Base-by-base conservation (phyloP, 2,797 vertebrate genomes). In the Mormyrops attenuatus region DNA sequence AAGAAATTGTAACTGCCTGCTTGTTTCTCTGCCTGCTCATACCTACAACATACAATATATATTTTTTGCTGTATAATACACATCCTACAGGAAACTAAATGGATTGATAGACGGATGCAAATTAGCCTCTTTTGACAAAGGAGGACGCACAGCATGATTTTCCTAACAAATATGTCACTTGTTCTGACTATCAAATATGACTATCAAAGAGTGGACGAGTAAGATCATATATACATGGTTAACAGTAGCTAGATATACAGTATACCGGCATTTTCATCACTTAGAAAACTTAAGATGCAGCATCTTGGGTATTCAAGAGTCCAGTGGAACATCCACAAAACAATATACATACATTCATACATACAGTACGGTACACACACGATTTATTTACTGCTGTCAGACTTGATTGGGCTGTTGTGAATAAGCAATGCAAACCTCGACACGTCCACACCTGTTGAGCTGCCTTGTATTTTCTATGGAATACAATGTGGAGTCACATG, bases 231-330 rank as follows among this genome's bases (percentile, higher is more conserved):
- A 90, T 92, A 91, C 90, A 91, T 90, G 91, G 57, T 85, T 84
- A 90, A 89, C 88, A 88, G 90, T 89, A 90, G 90, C 89, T 88
- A 90, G 90, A 92, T 89, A 88, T 90, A 92, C 92, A 92, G 92
- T 92, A 88, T 92, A 91, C 88, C 92, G 91, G 91, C 91, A 91
- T 92, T 91, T 91, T 88, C 63, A 91, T 90, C 60, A 91, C 89
- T 85, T 92, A 91, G 91, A 89, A 92, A 89, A 89, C 88, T 91
- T 90, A 88, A 90, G 90, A 89, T 92, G 92, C 92, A 92, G 92
- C 91, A 92, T 92, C 41, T 89, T 89, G 90, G 90, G 87, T 89
- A 90, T 89, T 90, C 60, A 89, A 88, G 89, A 90, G 89, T 89
- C 87, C 89, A 91, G 90, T 92, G 89, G 88, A 90, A 90, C 63